A percentile compares a stretch with the other conserved stretches of the same genome.
Conservation (phyloP, 2,797 vertebrate genomes). For the Catharus ustulatus region DNA sequence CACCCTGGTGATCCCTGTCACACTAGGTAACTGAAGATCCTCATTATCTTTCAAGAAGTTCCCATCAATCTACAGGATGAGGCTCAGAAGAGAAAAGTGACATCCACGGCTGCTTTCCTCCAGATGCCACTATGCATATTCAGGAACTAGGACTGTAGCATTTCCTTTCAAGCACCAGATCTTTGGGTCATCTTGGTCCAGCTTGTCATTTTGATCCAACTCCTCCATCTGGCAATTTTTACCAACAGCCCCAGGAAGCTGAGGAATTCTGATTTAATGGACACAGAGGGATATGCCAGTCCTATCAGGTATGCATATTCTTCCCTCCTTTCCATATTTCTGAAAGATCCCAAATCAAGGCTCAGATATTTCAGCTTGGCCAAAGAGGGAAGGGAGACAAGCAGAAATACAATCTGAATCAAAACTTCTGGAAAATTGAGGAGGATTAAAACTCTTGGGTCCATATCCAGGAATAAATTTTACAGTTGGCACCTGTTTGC, state of each 20-base stretch:
- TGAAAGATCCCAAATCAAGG: background rate
- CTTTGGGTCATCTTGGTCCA: background rate
- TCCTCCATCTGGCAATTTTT: background rate
- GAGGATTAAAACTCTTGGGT: background rate
- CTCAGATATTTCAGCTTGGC: background rate
- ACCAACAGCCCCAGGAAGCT: background rate
- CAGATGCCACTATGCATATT: background rate
- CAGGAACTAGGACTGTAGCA: background rate
- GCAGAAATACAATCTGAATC: background rate
- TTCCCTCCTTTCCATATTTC: background rate
- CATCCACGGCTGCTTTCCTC: background rate
- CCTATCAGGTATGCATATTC: background rate
- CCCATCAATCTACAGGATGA: background rate
- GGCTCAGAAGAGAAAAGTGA: background rate
- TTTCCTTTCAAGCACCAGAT: background rate
- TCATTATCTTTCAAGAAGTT: background rate
- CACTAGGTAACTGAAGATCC: background rate
- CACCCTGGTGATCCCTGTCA: fast-evolving
- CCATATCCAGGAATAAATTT: conserved; percentile 39
- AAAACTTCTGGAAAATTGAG: conserved; percentile 4
- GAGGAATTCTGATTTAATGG: background rate
- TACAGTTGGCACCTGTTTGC: conserved; percentile 54
- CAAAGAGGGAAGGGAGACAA: background rate
- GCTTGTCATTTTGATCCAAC: background rate
- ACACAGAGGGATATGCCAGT: background rate